Conservation (phyloP, 2,113 vertebrate species). For the Aix galericulata region DNA sequence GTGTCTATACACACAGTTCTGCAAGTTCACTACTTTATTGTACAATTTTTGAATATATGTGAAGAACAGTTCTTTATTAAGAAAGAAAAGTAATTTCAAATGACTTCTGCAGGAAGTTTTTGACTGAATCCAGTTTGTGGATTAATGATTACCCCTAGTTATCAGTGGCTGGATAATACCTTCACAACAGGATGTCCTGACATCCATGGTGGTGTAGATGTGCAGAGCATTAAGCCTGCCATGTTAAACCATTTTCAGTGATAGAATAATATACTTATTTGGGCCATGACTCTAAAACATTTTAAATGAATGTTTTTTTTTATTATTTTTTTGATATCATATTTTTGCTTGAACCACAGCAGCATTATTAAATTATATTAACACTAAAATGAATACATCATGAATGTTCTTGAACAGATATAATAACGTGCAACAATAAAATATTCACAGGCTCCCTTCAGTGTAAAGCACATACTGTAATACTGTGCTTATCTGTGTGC, state of each 20-base stretch:
- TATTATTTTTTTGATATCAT: neutral
- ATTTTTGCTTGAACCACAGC: neutral
- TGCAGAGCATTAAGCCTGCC: neutral
- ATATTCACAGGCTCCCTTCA: neutral
- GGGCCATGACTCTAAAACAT: accelerated
- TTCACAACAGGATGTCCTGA: neutral
- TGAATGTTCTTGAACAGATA: neutral
- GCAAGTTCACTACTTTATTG: neutral
- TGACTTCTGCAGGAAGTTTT: neutral
- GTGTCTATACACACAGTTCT: neutral
- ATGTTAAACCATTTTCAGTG: neutral
- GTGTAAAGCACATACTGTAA: neutral
- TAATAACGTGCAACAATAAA: neutral
- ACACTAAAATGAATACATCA: neutral
- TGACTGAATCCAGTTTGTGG: neutral
- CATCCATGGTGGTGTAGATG: neutral
- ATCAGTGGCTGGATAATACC: neutral
- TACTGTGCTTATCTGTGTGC: neutral
- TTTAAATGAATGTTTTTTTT: neutral
- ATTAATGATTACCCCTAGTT: neutral
- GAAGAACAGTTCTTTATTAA: neutral
- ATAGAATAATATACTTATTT: neutral
- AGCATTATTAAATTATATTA: neutral
- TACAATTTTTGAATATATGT: neutral
- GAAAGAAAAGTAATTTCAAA: neutral